phyloP scores from a whole-genome alignment of 2,888 invertebrate genomes.

The Halocaridina rubra region DNA sequence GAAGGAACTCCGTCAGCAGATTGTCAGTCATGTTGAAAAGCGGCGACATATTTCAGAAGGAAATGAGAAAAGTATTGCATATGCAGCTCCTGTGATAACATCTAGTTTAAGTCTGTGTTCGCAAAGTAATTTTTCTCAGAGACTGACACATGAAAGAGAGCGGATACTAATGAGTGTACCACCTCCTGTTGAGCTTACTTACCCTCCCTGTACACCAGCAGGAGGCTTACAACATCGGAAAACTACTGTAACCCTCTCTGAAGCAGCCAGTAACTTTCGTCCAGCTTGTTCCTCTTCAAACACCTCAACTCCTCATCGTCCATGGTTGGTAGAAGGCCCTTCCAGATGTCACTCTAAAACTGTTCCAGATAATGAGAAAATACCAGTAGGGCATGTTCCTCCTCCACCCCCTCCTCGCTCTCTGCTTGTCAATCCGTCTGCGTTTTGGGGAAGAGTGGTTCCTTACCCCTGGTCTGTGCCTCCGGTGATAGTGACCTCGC shows the following conservation, averaged over 20 bases:
- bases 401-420: background rate
- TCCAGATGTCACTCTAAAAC: background rate
- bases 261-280: background rate
- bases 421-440: background rate
- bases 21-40: too few species aligned
- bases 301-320: slow-evolving; percentile 21
- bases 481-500: slow-evolving; percentile 1
- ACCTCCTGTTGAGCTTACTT: background rate
- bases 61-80: too few species aligned
- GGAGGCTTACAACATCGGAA: background rate
- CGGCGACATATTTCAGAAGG: too few species aligned
- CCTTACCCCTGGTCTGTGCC: slow-evolving; percentile 29
- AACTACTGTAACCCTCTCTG: background rate
- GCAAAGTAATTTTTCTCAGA: too few species aligned
- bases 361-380: background rate
- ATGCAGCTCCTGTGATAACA: too few species aligned
- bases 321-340: slow-evolving; percentile 39
- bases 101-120: too few species aligned
- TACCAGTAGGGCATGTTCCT: background rate
- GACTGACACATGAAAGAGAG: background rate
- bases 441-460: slow-evolving; percentile 21
- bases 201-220: background rate
- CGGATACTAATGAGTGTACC: background rate
- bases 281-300: background rate
- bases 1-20: too few species aligned